phyloP scores from a whole-genome alignment of 2,888 invertebrate species.

The Cremastinae sp. region DNA sequence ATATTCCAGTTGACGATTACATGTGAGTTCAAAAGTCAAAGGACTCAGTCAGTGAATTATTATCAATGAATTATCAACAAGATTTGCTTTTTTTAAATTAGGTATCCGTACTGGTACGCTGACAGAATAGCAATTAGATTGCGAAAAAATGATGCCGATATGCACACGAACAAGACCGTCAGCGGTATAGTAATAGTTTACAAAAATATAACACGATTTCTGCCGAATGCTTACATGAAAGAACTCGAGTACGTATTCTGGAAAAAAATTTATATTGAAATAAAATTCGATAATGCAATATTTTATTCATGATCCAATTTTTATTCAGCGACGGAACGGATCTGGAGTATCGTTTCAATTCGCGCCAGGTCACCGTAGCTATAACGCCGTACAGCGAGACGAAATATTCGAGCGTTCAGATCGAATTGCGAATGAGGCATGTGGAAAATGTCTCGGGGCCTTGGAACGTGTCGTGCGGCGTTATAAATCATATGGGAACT shows the following conservation, averaged over 20 bases:
- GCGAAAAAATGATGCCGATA: constrained; percentile 66
- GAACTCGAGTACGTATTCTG: constrained; percentile 83
- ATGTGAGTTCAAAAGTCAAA: constrained; percentile 67
- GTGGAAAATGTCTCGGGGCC: constrained; percentile 79
- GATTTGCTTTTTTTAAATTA: constrained; percentile 60
- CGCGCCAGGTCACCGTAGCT: constrained; percentile 81
- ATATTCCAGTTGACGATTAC: constrained; percentile 73
- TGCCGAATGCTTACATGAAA: constrained; percentile 84
- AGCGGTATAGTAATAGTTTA: constrained; percentile 83
- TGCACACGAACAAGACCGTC: constrained; percentile 68
- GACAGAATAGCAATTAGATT: constrained; percentile 78
- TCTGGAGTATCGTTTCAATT: constrained; percentile 85
- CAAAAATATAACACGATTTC: constrained; percentile 84
- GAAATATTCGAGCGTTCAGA: constrained; percentile 76
- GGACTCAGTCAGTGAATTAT: not conserved
- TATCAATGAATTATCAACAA: not conserved
- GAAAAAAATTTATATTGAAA: constrained; percentile 57
- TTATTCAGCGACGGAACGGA: constrained; percentile 84
- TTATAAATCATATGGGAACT: constrained; percentile 81
- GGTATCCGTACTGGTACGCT: constrained; percentile 80
- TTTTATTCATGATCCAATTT: not conserved
- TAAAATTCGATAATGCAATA: constrained; percentile 58
- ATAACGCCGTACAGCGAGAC: constrained; percentile 63
- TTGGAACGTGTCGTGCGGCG: constrained; percentile 81
- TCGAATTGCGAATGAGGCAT: constrained; percentile 81